phyloP scores from a whole-genome alignment of 2,888 invertebrate genomes.

The Oscheius sp. region DNA sequence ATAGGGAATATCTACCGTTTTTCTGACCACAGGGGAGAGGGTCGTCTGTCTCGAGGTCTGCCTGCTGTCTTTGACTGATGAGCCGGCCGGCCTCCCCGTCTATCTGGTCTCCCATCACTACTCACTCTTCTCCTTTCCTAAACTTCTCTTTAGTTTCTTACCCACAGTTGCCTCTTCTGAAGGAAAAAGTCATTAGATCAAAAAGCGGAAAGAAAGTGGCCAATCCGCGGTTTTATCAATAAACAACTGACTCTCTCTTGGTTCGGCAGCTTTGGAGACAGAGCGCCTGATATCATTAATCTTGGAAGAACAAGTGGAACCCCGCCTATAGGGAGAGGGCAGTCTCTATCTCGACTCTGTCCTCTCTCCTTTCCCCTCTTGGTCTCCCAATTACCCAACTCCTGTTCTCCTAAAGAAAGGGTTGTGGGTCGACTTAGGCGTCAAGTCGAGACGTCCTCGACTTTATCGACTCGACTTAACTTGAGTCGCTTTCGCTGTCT shows the following conservation, averaged over 20 bases:
- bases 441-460: too few relatives aligned
- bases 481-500: neutral
- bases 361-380: neutral
- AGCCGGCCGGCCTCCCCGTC: slow-evolving; percentile 31
- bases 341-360: too few relatives aligned
- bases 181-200: neutral
- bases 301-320: slow-evolving; percentile 24
- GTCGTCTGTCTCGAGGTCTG: slow-evolving; percentile 3
- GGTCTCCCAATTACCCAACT: neutral
- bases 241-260: slow-evolving; percentile 27
- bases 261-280: neutral
- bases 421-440: too few relatives aligned
- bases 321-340: neutral
- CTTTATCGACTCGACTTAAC: neutral
- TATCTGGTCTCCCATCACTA: slow-evolving; percentile 31
- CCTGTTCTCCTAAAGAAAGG: neutral
- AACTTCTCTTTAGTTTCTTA: neutral
- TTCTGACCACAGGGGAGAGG: too few relatives aligned
- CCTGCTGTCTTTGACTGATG: slow-evolving; percentile 10
- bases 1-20: too few relatives aligned
- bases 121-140: slow-evolving; percentile 9
- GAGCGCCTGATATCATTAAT: slow-evolving; percentile 26
- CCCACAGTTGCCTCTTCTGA: neutral
- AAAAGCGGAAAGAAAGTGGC: neutral
- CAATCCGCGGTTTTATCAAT: slow-evolving; percentile 25